Conservation (phyloP, 2,113 vertebrate species). For the Cavia aperea region DNA sequence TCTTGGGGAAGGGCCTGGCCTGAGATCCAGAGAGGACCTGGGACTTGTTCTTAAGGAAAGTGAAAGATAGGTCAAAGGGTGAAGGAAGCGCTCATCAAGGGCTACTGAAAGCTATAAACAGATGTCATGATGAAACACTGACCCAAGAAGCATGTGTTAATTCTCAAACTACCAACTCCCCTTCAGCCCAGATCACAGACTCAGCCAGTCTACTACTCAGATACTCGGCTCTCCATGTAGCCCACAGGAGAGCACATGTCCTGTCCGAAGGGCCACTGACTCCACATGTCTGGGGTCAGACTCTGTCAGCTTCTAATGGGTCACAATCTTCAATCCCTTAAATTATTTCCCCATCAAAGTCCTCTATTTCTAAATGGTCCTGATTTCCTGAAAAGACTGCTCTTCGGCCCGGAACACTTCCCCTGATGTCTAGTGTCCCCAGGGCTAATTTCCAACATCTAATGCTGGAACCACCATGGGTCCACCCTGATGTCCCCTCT, state of each 20-base stretch:
- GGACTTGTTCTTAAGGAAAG: neutral
- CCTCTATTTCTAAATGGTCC: neutral
- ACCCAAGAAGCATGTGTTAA: neutral
- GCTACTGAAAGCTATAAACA: neutral
- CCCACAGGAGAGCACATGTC: neutral
- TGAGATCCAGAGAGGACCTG: neutral
- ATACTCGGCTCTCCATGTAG: neutral
- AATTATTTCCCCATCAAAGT: conserved; percentile 25
- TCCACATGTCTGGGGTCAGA: conserved; percentile 9
- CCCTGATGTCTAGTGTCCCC: neutral
- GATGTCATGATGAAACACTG: neutral
- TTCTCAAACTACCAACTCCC: neutral
- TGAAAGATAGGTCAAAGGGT: neutral
- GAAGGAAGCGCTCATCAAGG: neutral
- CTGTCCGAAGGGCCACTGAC: neutral
- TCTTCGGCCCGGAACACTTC: neutral
- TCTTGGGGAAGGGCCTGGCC: neutral
- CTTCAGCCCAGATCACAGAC: neutral
- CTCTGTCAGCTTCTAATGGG: neutral
- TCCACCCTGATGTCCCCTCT: neutral
- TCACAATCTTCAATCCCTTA: neutral
- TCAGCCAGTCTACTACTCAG: neutral
- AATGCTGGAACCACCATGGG: neutral
- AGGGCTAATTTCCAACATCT: neutral
- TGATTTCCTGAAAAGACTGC: neutral